A percentile compares a stretch with the other conserved stretches of the same genome.
Conservation (phyloP, 2,797 vertebrate genomes). For the Periparus ater region DNA sequence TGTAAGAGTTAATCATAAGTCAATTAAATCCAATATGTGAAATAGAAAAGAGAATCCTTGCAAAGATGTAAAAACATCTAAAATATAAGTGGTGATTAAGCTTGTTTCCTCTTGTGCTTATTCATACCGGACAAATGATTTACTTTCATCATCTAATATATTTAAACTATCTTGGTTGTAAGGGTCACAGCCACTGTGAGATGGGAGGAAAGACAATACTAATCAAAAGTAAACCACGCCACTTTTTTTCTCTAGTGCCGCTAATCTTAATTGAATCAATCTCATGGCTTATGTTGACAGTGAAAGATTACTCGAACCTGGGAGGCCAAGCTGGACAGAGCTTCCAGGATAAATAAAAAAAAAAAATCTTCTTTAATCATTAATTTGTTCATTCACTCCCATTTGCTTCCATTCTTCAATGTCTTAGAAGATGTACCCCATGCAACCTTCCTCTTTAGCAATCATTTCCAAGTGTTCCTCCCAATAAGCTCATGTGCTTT, state of each 20-base stretch:
- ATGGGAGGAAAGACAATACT: slow-evolving; percentile 73
- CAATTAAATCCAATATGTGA: slow-evolving; percentile 2
- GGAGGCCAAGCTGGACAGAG: slow-evolving; percentile 89
- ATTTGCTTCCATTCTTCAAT: slow-evolving; percentile 91
- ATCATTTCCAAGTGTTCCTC: slow-evolving; percentile 76
- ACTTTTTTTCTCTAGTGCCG: slow-evolving; percentile 79
- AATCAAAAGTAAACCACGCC: slow-evolving; percentile 88
- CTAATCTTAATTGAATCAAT: slow-evolving; percentile 99
- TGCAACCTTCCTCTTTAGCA: slow-evolving; percentile 65
- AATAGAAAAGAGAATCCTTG: slow-evolving; percentile 27
- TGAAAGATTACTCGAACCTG: slow-evolving; percentile 96
- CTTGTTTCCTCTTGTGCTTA: slow-evolving; percentile 37
- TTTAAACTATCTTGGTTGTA: slow-evolving; percentile 24
- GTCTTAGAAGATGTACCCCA: slow-evolving; percentile 81
- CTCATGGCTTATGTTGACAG: slow-evolving; percentile 93
- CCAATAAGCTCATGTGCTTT: slow-evolving; percentile 39
- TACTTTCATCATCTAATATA: slow-evolving; percentile 24
- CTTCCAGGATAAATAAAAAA: slow-evolving; percentile 70
- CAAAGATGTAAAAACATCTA: neutral
- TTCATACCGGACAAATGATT: neutral
- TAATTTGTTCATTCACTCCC: slow-evolving; percentile 88
- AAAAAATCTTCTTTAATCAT: slow-evolving; percentile 85
- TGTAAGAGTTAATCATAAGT: slow-evolving; percentile 43
- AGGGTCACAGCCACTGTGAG: slow-evolving; percentile 65
- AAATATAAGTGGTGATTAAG: neutral